phyloP scores from a whole-genome alignment of 2,797 vertebrate species.

The Rhinella marina region DNA sequence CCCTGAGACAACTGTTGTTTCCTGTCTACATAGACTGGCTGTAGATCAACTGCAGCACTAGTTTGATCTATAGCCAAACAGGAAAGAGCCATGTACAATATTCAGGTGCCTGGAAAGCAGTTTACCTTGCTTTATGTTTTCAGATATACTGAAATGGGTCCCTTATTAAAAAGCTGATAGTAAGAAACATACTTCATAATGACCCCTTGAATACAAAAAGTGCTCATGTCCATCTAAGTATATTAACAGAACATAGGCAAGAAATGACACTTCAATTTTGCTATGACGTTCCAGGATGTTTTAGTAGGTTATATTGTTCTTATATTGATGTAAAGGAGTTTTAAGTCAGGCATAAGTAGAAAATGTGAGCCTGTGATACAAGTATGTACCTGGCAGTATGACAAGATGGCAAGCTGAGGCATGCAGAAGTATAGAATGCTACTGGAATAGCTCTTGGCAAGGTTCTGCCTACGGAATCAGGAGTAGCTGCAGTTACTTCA shows the following conservation, averaged over 20 bases:
- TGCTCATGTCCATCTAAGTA: not conserved
- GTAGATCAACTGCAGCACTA: slow-evolving; percentile 21
- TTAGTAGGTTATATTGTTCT: not conserved
- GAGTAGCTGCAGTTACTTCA: slow-evolving; percentile 48
- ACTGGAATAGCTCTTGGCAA: slow-evolving; percentile 54
- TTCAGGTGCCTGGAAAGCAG: not conserved
- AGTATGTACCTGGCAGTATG: slow-evolving; percentile 54
- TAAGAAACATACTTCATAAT: not conserved
- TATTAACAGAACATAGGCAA: not conserved
- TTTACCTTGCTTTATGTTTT: not conserved
- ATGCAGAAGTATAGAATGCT: slow-evolving; percentile 44
- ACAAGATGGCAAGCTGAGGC: slow-evolving; percentile 47
- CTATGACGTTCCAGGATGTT: not conserved
- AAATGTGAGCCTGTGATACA: slow-evolving; percentile 24
- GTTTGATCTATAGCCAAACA: slow-evolving; percentile 18
- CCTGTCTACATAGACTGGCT: slow-evolving; percentile 25
- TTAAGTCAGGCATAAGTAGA: slow-evolving; percentile 21
- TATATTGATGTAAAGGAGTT: not conserved
- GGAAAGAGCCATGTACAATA: slow-evolving; percentile 8
- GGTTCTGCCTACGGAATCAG: slow-evolving; percentile 42
- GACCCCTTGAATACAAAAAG: not conserved
- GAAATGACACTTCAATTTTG: not conserved
- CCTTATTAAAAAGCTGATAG: not conserved
- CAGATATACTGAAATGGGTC: not conserved
- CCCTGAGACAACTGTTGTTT: slow-evolving; percentile 34